phyloP scores from a whole-genome alignment of 1,140 invertebrate genomes.

The Cydia pomonella region DNA sequence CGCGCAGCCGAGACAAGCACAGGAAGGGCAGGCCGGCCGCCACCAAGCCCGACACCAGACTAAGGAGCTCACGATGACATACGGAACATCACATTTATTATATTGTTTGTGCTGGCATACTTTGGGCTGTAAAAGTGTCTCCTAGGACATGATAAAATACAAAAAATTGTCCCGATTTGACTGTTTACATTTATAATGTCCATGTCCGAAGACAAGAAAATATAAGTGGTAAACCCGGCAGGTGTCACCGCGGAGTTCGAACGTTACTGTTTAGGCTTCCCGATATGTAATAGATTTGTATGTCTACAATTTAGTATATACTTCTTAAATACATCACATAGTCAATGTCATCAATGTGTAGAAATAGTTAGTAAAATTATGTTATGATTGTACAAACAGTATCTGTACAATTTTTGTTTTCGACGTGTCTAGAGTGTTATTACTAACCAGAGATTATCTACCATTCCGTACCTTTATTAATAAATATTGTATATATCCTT shows the following conservation, averaged over 20 bases:
- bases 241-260: neutral
- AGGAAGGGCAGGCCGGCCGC: slow-evolving; percentile 53
- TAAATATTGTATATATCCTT: slow-evolving; percentile 33
- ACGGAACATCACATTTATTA: neutral
- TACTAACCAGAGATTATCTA: slow-evolving; percentile 42
- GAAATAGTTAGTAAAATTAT: slow-evolving; percentile 32
- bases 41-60: slow-evolving; percentile 43
- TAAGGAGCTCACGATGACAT: slow-evolving; percentile 67
- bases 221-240: neutral
- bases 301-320: slow-evolving; percentile 29
- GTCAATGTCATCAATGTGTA: slow-evolving; percentile 33
- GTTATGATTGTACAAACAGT: slow-evolving; percentile 30
- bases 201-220: neutral
- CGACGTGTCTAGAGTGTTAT: slow-evolving; percentile 33
- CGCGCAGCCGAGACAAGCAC: slow-evolving; percentile 51
- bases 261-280: slow-evolving; percentile 14
- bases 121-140: neutral
- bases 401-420: slow-evolving; percentile 29
- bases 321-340: slow-evolving; percentile 30
- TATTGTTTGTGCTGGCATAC: neutral
- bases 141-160: neutral
- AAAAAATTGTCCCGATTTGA: neutral
- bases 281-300: slow-evolving; percentile 18
- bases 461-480: slow-evolving; percentile 45
- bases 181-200: neutral